Percentiles rank a stretch among this genome's conserved stretches.
Conservation (phyloP, 2,888 invertebrate species). For the Asteroscopus sphinx region DNA sequence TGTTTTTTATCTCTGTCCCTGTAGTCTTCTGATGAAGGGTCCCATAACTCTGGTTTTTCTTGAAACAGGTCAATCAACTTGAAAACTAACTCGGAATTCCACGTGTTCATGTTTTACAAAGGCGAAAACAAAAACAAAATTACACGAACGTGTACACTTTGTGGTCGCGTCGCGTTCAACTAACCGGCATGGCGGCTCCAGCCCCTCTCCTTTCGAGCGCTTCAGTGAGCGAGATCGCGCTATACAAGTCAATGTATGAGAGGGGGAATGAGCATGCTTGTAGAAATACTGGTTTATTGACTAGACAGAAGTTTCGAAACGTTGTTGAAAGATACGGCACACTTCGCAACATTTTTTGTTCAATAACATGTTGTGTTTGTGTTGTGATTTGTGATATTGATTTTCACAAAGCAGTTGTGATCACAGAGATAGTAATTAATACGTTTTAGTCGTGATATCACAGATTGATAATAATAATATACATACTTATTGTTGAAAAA, state of each 20-base stretch:
- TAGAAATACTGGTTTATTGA: conserved; percentile 26
- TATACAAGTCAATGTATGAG: background rate
- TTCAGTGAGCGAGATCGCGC: background rate
- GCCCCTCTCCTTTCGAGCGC: background rate
- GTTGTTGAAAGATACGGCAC: conserved; percentile 14
- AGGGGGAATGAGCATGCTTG: conserved; percentile 6
- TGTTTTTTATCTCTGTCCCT: conserved; percentile 21
- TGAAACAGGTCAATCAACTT: conserved; percentile 24
- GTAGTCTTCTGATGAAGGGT: conserved; percentile 10
- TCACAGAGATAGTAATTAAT: too few species aligned
- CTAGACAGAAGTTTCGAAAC: conserved; percentile 37
- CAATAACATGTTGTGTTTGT: background rate
- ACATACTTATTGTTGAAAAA: too few species aligned
- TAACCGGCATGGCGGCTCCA: background rate
- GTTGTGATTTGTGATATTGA: too few species aligned
- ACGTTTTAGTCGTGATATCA: too few species aligned
- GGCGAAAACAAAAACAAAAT: conserved; percentile 14
- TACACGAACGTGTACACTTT: conserved; percentile 14
- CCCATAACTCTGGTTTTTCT: conserved; percentile 32
- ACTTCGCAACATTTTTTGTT: conserved; percentile 2
- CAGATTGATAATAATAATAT: too few species aligned
- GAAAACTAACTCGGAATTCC: conserved; percentile 29
- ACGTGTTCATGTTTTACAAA: conserved; percentile 35
- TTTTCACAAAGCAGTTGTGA: too few species aligned
- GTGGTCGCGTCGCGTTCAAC: conserved; percentile 1